These are phyloP conservation scores for Carollia perspicillata DNA, from an alignment of 2,113 vertebrate genomes.

Conservation along the genomic window DNA sequence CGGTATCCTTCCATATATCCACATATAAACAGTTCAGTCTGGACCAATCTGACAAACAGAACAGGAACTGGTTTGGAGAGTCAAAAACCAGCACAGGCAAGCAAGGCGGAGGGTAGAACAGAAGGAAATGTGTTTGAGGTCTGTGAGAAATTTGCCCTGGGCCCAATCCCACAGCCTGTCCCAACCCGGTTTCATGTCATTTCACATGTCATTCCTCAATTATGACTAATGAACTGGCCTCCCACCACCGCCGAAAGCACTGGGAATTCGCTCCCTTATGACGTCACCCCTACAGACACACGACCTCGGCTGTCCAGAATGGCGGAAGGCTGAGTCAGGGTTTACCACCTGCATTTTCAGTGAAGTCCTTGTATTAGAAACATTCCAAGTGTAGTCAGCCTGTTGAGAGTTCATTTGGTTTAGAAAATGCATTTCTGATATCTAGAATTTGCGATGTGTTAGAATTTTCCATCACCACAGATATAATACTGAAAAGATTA, in stretches of 20 bases:
- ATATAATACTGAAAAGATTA: neutral
- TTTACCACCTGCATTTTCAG: neutral
- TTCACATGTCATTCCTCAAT: constrained; percentile 25
- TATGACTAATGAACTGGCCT: constrained; percentile 35
- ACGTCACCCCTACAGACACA: neutral
- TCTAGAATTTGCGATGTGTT: neutral
- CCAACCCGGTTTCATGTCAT: neutral
- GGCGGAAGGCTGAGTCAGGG: neutral
- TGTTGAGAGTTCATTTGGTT: neutral
- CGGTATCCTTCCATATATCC: neutral
- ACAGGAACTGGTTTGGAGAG: neutral
- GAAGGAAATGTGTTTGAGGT: constrained; percentile 15
- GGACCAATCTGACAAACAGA: neutral
- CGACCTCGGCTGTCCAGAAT: neutral
- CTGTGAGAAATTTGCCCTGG: constrained; percentile 65
- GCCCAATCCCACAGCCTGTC: constrained; percentile 58
- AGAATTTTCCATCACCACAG: neutral
- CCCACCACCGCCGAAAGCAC: neutral
- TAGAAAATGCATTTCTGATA: neutral
- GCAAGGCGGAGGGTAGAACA: neutral
- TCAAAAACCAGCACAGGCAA: neutral
- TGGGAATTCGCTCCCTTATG: neutral
- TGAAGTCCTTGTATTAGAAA: neutral
- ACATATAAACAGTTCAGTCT: neutral
- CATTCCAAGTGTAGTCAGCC: neutral